Evolutionary conservation across 2,888 invertebrate species (phyloP).

Genomic region (Eueremaeus valkanovi): DNA sequence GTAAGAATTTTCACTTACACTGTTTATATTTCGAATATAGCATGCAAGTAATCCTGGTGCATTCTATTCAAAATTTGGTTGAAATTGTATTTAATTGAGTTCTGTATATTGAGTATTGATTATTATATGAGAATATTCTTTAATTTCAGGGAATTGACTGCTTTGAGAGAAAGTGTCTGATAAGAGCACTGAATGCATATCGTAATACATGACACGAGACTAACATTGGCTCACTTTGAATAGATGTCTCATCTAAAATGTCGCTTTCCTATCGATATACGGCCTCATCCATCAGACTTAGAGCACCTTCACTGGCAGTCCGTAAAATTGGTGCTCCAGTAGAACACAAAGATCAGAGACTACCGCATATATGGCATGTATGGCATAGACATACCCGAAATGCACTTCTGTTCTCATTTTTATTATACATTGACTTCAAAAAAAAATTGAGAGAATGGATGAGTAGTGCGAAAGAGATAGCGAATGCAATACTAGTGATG

Average conservation of each 20-base stretch:
- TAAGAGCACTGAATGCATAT: too few relatives aligned
- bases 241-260: conserved; percentile 33
- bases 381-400: conserved; percentile 13
- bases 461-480: background rate
- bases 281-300: conserved; percentile 37
- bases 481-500: background rate
- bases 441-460: background rate
- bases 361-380: background rate
- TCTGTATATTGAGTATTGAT: too few relatives aligned
- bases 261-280: conserved; percentile 21
- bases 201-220: too few relatives aligned
- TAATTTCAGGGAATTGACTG: too few relatives aligned
- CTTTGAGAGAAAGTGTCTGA: too few relatives aligned
- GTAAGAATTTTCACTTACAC: too few relatives aligned
- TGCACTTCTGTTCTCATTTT: conserved; percentile 6
- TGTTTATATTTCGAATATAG: too few relatives aligned
- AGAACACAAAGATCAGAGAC: conserved; percentile 1
- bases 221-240: background rate
- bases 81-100: too few relatives aligned
- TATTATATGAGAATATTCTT: too few relatives aligned
- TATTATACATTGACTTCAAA: background rate
- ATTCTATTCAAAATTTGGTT: too few relatives aligned
- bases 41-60: too few relatives aligned
- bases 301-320: conserved; percentile 38
- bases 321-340: conserved; percentile 36